Percentiles rank a stretch among this genome's conserved stretches.
phyloP scores from a whole-genome alignment of 2,113 vertebrate species.

The Rafetus swinhoei region DNA sequence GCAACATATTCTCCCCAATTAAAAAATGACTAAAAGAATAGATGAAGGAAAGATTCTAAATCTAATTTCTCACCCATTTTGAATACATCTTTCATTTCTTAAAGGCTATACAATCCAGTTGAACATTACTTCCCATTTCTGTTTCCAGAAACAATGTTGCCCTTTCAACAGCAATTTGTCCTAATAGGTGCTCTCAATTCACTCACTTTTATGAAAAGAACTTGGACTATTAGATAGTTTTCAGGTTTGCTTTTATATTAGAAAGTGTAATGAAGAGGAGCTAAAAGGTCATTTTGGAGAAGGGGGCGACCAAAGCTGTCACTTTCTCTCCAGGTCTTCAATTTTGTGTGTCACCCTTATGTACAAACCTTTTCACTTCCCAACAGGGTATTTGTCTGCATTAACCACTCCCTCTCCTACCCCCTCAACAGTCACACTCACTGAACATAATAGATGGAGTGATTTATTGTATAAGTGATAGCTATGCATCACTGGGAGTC shows the following conservation, averaged over 20 bases:
- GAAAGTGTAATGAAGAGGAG: background rate
- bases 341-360: background rate
- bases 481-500: background rate
- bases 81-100: background rate
- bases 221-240: background rate
- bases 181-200: background rate
- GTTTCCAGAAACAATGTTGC: background rate
- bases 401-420: background rate
- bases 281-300: background rate
- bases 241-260: background rate
- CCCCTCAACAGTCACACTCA: background rate
- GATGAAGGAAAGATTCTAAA: too few species aligned
- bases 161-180: background rate
- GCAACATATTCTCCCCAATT: rapidly evolving
- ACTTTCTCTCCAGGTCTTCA: background rate
- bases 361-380: background rate
- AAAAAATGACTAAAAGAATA: background rate
- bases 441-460: background rate
- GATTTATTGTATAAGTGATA: background rate
- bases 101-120: background rate
- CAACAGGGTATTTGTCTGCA: background rate
- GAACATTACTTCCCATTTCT: background rate
- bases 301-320: background rate
- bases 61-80: background rate
- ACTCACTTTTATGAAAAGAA: background rate